Evolutionary conservation across 1,140 invertebrate genomes (phyloP).

Genomic region (Ylistrum balloti): DNA sequence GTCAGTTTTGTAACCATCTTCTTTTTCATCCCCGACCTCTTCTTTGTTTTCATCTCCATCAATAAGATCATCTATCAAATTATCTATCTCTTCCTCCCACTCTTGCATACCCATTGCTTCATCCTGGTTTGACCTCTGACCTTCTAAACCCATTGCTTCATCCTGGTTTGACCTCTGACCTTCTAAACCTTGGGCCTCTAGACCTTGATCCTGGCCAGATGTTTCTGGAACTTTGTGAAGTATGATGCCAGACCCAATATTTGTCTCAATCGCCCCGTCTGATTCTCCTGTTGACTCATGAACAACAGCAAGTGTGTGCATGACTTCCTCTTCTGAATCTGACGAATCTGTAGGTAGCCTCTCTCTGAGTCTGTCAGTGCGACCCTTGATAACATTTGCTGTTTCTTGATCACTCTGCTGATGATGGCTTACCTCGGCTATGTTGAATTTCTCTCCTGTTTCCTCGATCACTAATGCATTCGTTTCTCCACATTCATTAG

Average conservation of each 20-base stretch:
- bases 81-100: background rate
- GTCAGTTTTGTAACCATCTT: background rate
- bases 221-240: background rate
- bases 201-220: background rate
- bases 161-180: background rate
- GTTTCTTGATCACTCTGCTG: background rate
- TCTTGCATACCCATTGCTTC: background rate
- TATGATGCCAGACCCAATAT: background rate
- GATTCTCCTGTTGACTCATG: constrained; percentile 25
- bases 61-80: constrained; percentile 28
- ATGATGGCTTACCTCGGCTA: background rate
- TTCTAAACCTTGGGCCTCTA: background rate
- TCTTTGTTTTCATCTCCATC: background rate
- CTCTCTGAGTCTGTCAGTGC: constrained; percentile 3
- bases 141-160: background rate
- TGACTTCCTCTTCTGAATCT: background rate
- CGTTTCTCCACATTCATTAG: background rate
- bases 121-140: background rate
- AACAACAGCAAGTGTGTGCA: constrained; percentile 9
- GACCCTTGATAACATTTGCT: background rate
- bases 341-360: background rate
- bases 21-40: background rate
- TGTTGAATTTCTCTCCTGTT: no score
- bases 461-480: no score
- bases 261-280: background rate